Conservation (phyloP, 2,113 vertebrate species). For the Cariama cristata region DNA sequence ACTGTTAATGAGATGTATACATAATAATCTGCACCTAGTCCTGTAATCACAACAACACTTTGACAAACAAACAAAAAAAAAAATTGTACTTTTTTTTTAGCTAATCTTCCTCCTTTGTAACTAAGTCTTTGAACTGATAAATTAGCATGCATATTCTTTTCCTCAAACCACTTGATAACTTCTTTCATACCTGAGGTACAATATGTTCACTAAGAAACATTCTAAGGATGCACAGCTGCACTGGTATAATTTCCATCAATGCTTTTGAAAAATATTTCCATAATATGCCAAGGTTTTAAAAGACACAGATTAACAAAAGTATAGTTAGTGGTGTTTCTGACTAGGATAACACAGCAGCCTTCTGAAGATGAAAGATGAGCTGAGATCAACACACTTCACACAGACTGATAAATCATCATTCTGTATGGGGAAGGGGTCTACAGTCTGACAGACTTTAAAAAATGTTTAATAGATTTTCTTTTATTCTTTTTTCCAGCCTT, state of each 20-base stretch:
- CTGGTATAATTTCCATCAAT: not conserved
- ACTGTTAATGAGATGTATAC: not conserved
- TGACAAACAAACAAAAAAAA: not conserved
- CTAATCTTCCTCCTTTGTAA: not conserved
- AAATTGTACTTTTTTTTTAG: not conserved
- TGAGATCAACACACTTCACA: not conserved
- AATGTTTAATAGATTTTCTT: not conserved
- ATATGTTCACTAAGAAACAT: constrained; percentile 38
- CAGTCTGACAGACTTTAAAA: not conserved
- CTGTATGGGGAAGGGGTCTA: not conserved
- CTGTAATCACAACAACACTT: not conserved
- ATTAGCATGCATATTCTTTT: constrained; percentile 32
- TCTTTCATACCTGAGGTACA: constrained; percentile 40
- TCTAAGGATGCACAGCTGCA: constrained; percentile 40
- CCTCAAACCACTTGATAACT: constrained; percentile 44
- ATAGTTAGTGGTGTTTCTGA: not conserved
- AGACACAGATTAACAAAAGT: not conserved
- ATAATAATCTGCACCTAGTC: not conserved
- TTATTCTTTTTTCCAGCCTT: not conserved
- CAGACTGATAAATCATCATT: not conserved
- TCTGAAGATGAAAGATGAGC: constrained; percentile 13
- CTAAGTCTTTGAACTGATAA: constrained; percentile 32
- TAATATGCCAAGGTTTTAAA: constrained; percentile 33
- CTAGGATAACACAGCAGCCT: not conserved
- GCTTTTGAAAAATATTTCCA: constrained; percentile 27